A percentile compares a stretch with the other conserved stretches of the same genome.
Evolutionary conservation across 1,140 invertebrate species (phyloP).

Genomic region (Eulimnadia texana): DNA sequence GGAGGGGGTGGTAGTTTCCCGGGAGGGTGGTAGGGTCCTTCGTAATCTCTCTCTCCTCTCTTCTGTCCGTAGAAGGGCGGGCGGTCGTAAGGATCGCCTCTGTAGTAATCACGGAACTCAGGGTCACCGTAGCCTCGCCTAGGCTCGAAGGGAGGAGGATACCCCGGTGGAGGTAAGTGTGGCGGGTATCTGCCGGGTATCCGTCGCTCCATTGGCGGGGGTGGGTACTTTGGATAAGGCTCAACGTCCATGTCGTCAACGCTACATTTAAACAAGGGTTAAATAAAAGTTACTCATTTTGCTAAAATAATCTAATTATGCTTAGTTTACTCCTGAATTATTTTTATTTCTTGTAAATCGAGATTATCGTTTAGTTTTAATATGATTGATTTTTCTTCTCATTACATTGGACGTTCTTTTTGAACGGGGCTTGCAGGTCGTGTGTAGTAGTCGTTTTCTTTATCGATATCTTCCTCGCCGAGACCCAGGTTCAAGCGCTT

Average conservation of each 20-base stretch:
- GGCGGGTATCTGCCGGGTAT: conserved; percentile 2
- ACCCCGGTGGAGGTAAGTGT: conserved; percentile 1
- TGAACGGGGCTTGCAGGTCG: conserved; percentile 36
- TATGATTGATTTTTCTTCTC: conserved; percentile 10
- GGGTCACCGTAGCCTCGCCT: conserved; percentile 12
- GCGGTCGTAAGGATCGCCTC: conserved; percentile 19
- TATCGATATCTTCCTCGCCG: conserved; percentile 70
- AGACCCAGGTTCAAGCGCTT: conserved; percentile 83
- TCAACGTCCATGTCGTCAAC: conserved; percentile 19
- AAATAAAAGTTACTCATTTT: not conserved
- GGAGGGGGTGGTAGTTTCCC: not conserved
- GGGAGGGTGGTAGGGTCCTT: not conserved
- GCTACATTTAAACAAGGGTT: conserved; percentile 18
- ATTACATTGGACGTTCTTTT: conserved; percentile 5
- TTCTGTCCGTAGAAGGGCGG: conserved; percentile 9
- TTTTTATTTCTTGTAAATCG: too few species aligned
- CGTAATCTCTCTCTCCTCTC: conserved; percentile 5
- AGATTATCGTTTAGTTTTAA: too few species aligned
- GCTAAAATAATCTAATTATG: too few species aligned
- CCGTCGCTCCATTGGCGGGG: not conserved
- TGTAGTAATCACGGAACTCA: conserved; percentile 15
- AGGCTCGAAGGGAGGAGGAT: not conserved
- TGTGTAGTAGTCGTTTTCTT: conserved; percentile 69
- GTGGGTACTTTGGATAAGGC: conserved; percentile 6
- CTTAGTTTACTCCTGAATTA: too few species aligned